Percentiles rank a stretch among this genome's conserved stretches.
Conservation (phyloP, 1,140 invertebrate genomes). For the Solenopsis invicta region DNA sequence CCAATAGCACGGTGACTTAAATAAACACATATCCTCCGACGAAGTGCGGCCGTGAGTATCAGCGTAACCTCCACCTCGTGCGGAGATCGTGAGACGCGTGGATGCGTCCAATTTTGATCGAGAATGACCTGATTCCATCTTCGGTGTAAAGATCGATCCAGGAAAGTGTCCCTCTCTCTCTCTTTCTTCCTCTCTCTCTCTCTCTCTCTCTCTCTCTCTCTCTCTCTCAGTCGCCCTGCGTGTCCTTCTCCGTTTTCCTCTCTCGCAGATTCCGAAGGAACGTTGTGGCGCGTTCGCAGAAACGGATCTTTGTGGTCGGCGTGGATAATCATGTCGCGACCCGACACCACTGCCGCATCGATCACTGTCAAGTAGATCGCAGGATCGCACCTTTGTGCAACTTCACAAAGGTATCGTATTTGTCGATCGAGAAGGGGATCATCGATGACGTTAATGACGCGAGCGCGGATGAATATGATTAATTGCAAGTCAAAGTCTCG, state of each 20-base stretch:
- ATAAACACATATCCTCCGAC: neutral
- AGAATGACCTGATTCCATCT: constrained; percentile 68
- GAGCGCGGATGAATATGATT: neutral
- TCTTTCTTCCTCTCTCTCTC: constrained; percentile 19
- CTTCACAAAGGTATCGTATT: constrained; percentile 13
- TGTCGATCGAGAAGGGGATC: neutral
- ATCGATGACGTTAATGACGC: neutral
- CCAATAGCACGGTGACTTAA: constrained; percentile 31
- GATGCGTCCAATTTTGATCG: constrained; percentile 52
- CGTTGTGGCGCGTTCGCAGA: neutral
- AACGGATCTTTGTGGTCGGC: constrained; percentile 19
- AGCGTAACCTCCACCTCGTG: constrained; percentile 19
- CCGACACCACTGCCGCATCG: constrained; percentile 60
- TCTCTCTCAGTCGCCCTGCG: neutral
- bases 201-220: constrained; percentile 12
- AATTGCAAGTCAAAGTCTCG: constrained; percentile 52
- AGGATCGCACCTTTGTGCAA: neutral
- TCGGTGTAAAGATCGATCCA: constrained; percentile 51
- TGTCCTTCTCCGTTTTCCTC: constrained; percentile 5
- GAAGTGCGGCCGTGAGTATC: constrained; percentile 2
- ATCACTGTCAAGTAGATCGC: constrained; percentile 56
- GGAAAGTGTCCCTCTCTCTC: constrained; percentile 15
- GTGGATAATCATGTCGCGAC: constrained; percentile 11
- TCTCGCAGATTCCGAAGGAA: constrained; percentile 5
- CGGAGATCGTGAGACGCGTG: constrained; percentile 48